Evolutionary conservation across 2,113 vertebrate species (phyloP), one percentile per base, ranked within the genome.

Genomic region (Thunnus maccoyii): DNA sequence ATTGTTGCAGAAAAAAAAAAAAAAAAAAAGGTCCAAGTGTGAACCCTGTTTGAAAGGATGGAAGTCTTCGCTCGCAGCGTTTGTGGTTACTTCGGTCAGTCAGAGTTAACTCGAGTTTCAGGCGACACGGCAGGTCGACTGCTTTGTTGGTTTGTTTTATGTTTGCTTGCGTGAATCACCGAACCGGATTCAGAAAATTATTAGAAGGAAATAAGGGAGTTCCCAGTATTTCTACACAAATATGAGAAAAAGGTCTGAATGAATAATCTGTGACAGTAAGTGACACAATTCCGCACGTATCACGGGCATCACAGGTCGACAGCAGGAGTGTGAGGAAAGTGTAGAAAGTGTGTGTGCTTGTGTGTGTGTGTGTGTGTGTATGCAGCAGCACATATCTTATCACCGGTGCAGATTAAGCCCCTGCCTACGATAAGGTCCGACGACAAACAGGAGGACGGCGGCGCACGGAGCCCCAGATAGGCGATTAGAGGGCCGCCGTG

Each of bases 391-490:
- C 36, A 69, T 65, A 78, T 88, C 89, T 93, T 91, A 91, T 92
- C 92, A 70, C 67, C 44, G 46, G 67, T 17, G 41, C 87, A 89
- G 90, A 89, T 92, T 89, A 90, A 92, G 76, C 83, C 78, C 9
- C 85, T 18, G 78, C 76, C 80, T 14, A 71, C 25, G 89, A 94
- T 92, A 91, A 92, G 72, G 90, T 80, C 62, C 63, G 41, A 56
- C 75, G 67, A 85, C 83, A 85, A 85, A 90, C 75, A 58, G 83
- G 76, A 82, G 85, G 72, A 84, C 9, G 48, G 74, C 30, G 41
- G 72, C 64, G 36, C 17, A 20, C n/a, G 5, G 22, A 70, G 81
- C 78, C 5, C 82, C 85, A 88, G 92, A 91, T 86, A 80, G 84
- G 20, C 73, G 89, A 93, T 92, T 91, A 91, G 57, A 55, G 67